These are phyloP conservation scores for Gortyna flavago DNA, from an alignment of 2,888 invertebrate species.

Conservation along the genomic window DNA sequence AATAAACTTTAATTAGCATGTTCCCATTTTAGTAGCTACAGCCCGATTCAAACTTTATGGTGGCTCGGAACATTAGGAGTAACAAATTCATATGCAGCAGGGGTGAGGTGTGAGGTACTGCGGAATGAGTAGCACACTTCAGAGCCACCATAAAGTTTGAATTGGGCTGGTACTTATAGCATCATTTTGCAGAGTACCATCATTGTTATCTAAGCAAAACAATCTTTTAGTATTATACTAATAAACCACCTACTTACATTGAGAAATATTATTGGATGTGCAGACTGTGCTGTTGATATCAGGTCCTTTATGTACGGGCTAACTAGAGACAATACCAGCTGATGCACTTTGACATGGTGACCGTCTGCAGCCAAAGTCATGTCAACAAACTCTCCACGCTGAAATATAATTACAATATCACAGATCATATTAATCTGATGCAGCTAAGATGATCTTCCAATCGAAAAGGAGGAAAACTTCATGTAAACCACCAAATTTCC, in stretches of 20 bases:
- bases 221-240: not conserved
- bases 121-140: too few species aligned
- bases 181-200: not conserved
- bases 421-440: not conserved
- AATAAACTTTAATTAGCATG: not conserved
- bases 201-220: not conserved
- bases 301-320: slow-evolving; percentile 86
- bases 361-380: slow-evolving; percentile 88
- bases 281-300: slow-evolving; percentile 80
- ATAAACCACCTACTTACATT: slow-evolving; percentile 74
- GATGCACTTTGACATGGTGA: slow-evolving; percentile 85
- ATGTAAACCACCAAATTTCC: too few species aligned
- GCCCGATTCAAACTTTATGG: not conserved
- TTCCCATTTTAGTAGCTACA: not conserved
- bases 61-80: not conserved
- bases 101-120: too few species aligned
- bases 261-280: slow-evolving; percentile 86
- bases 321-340: slow-evolving; percentile 83
- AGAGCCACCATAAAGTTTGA: not conserved
- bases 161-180: not conserved
- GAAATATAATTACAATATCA: slow-evolving; percentile 37
- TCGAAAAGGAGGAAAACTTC: not conserved
- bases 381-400: slow-evolving; percentile 87
- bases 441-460: too few species aligned
- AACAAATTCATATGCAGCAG: too few species aligned